Base-by-base conservation (phyloP, 1,140 invertebrate genomes). In the Drosophila grimshawi region DNA sequence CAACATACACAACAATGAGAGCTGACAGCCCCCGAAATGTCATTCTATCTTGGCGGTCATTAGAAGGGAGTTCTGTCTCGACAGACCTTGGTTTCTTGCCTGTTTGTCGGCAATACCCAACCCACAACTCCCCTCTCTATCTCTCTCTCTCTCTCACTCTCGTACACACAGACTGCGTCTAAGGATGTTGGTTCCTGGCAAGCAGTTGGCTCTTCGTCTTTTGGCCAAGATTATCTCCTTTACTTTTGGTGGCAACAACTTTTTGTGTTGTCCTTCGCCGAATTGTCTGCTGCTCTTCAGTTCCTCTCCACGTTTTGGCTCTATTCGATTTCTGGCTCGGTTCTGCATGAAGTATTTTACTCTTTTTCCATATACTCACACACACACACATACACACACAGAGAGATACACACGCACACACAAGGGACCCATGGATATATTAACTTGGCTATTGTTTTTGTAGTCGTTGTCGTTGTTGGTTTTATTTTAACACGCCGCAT, bases 31-130 rank as follows among this genome's bases (percentile, higher is more conserved):
- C 76, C 80, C 61, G 39, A 90, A 89, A 89, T 89, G 85, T 89
- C 85, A 89, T 89, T 89, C 86, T 81, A 89, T 86, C 80, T 90
- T 89, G 85, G 85, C 81, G 85, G 85, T 89, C 85, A 89, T 89
- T 89, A 89, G 86, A 90, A 86, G 74, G 70, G 80, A 89, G 81
- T 88, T 85, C 80, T 64, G 63, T 65, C 56, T 64, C 39, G 27
- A 11, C 73, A 60, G 60, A 60, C 67, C 66, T 76, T 61, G 49
- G 62, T 72, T 72, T 75, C 57, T 62, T 63, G 60, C 51, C 65
- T 60, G 63, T 67, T 73, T 67, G 70, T 68, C 70, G 63, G 52
- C 29, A 46, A 33, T 49, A n/a, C 11, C 37, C 30, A 19, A 19
- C 30, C 11, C 7, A 3, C 5, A 8, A 10, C 30, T 4, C 30